A percentile compares a stretch with the other conserved stretches of the same genome.
These are phyloP conservation scores for Bacillus rossius DNA, from an alignment of 1,140 invertebrate genomes.

Conservation along the genomic window DNA sequence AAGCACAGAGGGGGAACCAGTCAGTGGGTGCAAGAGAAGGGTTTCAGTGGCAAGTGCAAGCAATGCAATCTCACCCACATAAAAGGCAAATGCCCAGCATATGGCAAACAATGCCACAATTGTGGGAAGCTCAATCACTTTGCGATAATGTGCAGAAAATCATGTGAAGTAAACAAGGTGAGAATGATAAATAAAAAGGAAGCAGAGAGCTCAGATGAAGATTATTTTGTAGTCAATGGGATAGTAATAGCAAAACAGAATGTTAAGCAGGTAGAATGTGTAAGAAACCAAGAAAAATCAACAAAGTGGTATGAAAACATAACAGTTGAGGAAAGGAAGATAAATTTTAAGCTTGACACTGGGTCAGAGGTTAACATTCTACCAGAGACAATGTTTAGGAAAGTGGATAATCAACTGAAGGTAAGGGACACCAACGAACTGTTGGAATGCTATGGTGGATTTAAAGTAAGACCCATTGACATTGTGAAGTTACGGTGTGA, in stretches of 20 bases:
- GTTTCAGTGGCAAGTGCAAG: conserved; percentile 11
- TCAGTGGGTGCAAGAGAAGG: background rate
- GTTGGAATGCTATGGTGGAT: conserved; percentile 22
- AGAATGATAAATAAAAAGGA: background rate
- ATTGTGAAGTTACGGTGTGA: background rate
- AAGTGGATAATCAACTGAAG: conserved; percentile 17
- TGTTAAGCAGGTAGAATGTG: background rate
- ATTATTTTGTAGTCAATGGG: background rate
- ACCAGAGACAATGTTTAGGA: conserved; percentile 19
- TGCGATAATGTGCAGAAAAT: conserved; percentile 9
- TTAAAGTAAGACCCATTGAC: conserved; percentile 18
- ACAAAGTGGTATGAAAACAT: conserved; percentile 12
- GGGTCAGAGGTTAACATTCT: conserved; percentile 16
- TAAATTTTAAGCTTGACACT: background rate
- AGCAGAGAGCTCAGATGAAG: background rate
- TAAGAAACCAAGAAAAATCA: background rate
- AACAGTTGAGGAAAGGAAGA: conserved; percentile 4
- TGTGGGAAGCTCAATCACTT: conserved; percentile 13
- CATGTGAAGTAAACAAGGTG: background rate
- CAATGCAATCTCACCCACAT: conserved; percentile 16
- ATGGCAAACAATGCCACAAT: conserved; percentile 19
- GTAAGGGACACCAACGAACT: conserved; percentile 16
- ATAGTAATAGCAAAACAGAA: background rate
- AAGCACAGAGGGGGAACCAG: background rate
- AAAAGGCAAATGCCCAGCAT: conserved; percentile 21